phyloP scores from a whole-genome alignment of 2,888 invertebrate genomes.

The Spicauda simplicius region DNA sequence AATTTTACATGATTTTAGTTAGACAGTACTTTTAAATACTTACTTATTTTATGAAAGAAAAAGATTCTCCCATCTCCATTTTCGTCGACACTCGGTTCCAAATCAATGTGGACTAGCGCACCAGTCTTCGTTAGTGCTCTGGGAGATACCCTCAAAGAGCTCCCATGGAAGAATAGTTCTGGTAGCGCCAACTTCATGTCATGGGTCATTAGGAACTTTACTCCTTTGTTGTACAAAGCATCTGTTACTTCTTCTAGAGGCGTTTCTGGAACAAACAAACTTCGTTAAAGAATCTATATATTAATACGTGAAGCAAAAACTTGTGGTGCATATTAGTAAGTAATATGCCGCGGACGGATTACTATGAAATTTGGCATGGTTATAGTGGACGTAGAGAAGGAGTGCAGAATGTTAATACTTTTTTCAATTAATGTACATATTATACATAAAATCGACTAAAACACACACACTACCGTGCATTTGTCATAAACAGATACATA shows the following conservation, averaged over 20 bases:
- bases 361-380: too few relatives aligned
- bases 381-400: too few relatives aligned
- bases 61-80: constrained; percentile 86
- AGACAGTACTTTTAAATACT: constrained; percentile 54
- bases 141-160: constrained; percentile 90
- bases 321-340: too few relatives aligned
- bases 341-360: too few relatives aligned
- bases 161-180: constrained; percentile 89
- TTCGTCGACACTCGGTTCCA: constrained; percentile 82
- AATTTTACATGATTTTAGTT: too few relatives aligned
- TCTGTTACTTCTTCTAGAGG: constrained; percentile 91
- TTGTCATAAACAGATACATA: too few relatives aligned
- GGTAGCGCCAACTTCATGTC: constrained; percentile 90
- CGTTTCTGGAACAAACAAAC: constrained; percentile 69
- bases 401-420: too few relatives aligned
- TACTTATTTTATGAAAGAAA: constrained; percentile 89
- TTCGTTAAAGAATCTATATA: too few relatives aligned
- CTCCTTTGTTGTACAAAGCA: constrained; percentile 88
- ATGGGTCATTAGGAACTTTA: constrained; percentile 91
- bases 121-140: constrained; percentile 89
- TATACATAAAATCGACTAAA: too few relatives aligned
- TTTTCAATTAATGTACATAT: too few relatives aligned
- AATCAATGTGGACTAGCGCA: constrained; percentile 89
- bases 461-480: too few relatives aligned
- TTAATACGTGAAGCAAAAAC: too few relatives aligned